phyloP scores from a whole-genome alignment of 2,888 invertebrate genomes.

The Venusia cambrica region DNA sequence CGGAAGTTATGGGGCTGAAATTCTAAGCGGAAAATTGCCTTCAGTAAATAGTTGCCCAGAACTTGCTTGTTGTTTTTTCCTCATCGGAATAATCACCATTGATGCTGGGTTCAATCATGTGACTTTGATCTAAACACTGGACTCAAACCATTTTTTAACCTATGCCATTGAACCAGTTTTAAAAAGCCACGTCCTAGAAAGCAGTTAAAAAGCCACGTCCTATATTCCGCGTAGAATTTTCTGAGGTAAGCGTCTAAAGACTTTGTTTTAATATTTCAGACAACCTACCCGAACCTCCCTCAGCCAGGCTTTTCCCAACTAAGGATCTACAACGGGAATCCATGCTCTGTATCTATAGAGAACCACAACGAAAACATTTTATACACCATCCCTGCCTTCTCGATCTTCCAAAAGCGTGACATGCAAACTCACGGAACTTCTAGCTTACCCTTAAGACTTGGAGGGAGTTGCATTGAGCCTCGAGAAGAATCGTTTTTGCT shows the following conservation, averaged over 20 bases:
- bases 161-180: no score
- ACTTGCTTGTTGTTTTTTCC: constrained; percentile 7
- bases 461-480: constrained; percentile 44
- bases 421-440: constrained; percentile 34
- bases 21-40: constrained; percentile 15
- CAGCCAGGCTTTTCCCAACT: constrained; percentile 76
- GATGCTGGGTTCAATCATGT: no score
- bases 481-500: constrained; percentile 41
- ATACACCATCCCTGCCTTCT: constrained; percentile 50
- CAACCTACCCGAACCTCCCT: constrained; percentile 81
- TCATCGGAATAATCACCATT: no score
- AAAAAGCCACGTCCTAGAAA: no score
- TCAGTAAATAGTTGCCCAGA: constrained; percentile 8
- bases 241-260: no score
- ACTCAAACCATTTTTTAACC: no score
- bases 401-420: constrained; percentile 46
- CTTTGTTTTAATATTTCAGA: constrained; percentile 50
- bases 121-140: no score
- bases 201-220: no score
- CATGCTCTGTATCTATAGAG: constrained; percentile 69
- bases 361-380: constrained; percentile 59
- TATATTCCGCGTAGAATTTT: no score
- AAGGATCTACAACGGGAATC: constrained; percentile 81
- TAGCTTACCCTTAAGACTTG: constrained; percentile 39
- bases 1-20: constrained; percentile 7